These are phyloP conservation scores for Cryptoprocta ferox DNA, from an alignment of 2,797 vertebrate species.

Conservation along the genomic window DNA sequence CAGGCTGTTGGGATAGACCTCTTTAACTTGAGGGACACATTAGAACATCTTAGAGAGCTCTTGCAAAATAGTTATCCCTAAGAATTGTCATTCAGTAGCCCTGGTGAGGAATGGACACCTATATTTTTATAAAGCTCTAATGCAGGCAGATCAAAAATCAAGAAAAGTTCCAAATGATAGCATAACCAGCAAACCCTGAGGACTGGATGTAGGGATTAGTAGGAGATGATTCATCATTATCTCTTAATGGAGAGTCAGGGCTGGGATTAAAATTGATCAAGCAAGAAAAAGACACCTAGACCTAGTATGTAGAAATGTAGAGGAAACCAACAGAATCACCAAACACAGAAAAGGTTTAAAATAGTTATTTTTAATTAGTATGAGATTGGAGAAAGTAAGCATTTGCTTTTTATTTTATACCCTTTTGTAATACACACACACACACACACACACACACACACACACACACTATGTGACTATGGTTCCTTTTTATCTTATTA, in stretches of 20 bases:
- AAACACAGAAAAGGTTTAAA: not conserved
- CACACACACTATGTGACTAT: not conserved
- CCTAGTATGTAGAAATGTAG: not conserved
- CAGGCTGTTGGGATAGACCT: conserved; percentile 38
- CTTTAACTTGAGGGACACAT: not conserved
- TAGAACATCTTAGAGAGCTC: not conserved
- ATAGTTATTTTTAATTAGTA: not conserved
- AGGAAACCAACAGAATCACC: not conserved
- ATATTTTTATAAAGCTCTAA: not conserved
- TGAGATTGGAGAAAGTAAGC: not conserved
- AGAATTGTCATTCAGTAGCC: not conserved
- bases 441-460: no score
- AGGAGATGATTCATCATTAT: not conserved
- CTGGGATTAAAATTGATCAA: not conserved
- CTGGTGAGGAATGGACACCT: not conserved
- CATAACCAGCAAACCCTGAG: not conserved
- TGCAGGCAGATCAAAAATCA: not conserved
- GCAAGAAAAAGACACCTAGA: not conserved
- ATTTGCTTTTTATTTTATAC: conserved; percentile 2
- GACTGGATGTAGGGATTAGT: no score
- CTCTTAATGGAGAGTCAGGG: not conserved
- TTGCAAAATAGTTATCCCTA: not conserved
- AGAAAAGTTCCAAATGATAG: not conserved
- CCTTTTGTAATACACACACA: not conserved
- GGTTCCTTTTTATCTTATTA: not conserved